Evolutionary conservation across 2,113 vertebrate species (phyloP), one percentile per base, ranked within the genome.

Genomic region (Regulus satrapa): DNA sequence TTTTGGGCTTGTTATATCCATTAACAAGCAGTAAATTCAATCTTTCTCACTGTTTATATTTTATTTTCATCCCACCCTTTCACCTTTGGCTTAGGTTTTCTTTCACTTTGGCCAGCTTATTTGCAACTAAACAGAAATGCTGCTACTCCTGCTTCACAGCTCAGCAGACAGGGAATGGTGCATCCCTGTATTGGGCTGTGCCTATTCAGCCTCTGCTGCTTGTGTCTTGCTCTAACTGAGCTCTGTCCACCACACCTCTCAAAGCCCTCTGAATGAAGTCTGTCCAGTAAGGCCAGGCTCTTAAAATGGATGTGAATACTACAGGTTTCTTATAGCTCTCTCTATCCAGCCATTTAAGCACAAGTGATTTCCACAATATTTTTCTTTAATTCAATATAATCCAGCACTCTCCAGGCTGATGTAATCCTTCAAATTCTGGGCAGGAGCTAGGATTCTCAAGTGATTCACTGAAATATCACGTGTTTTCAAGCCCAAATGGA

Each of bases 1-100:
- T 74, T 55, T 95, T 69, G 20, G 11, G 78, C 95, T 96, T 96
- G 94, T 88, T 95, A 79, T 93, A 96, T 87, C 75, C 84, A 96
- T 97, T 92, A 92, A 26, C 62, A 63, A 88, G 84, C 68, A 85
- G 68, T 80, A 92, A 89, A 94, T 88, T 94, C 46, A 43, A 5
- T 85, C 23, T 76, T 68, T 83, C 32, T 71, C 49, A 59, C 46
- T 74, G 48, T 80, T 88, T 61, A 25, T 80, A 71, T 66, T 21
- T 85, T 58, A 32, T 92, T 95, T 91, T 85, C n/a, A 46, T 58
- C 25, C 15, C 38, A 79, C 29, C 4, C 23, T 73, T 92, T 92
- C 32, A 55, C 40, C 34, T 21, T 78, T 51, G 54, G 11, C 45
- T 86, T 89, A 83, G 48, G 12, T 79, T 87, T 82, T 68, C 52